phyloP scores from a whole-genome alignment of 2,797 vertebrate species.

The Sorex maritimensis region DNA sequence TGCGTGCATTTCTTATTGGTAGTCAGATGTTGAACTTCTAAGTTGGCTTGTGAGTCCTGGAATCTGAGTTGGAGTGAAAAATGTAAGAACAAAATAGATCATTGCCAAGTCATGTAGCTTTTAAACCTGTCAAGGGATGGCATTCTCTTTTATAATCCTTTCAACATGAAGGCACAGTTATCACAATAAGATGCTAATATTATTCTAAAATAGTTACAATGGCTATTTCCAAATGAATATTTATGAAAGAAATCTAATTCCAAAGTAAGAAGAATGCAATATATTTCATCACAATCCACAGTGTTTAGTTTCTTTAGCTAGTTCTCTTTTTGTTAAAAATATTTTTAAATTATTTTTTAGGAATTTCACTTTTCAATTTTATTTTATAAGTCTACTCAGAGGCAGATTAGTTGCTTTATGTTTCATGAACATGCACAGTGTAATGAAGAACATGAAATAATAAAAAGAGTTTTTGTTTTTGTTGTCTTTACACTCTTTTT shows the following conservation, averaged over 20 bases:
- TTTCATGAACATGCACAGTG: neutral
- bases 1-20: neutral
- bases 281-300: neutral
- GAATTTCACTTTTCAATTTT: neutral
- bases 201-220: conserved; percentile 57
- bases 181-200: neutral
- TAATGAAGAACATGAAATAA: conserved; percentile 48
- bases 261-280: conserved; percentile 11
- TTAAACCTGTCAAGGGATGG: conserved; percentile 4
- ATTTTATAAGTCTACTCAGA: conserved; percentile 42
- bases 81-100: neutral
- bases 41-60: neutral
- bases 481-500: neutral
- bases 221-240: conserved; percentile 12
- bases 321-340: neutral
- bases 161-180: conserved; percentile 22
- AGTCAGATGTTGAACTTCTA: conserved; percentile 16
- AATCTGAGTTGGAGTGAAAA: conserved; percentile 23
- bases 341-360: neutral
- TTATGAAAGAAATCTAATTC: conserved; percentile 44
- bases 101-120: neutral
- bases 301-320: neutral
- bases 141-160: conserved; percentile 43
- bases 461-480: neutral
- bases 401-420: neutral